These are phyloP conservation scores for Iguana delicatissima DNA, from an alignment of 2,797 vertebrate species.

Conservation along the genomic window DNA sequence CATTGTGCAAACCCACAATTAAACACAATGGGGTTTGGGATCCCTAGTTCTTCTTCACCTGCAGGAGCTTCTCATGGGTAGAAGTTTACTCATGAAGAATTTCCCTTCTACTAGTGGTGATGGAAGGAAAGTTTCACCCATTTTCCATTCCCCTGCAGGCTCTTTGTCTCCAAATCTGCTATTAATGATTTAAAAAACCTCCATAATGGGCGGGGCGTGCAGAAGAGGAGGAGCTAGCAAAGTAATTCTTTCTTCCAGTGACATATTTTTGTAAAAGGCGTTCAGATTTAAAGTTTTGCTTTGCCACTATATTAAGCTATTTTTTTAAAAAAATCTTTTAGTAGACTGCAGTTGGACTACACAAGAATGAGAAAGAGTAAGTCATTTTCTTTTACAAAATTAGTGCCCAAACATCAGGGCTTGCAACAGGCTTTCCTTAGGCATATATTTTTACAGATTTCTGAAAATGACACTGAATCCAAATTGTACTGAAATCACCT, in stretches of 20 bases:
- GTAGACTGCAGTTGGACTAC: background rate
- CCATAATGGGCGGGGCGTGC: too few relatives aligned
- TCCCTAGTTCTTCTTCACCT: background rate
- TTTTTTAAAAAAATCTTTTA: background rate
- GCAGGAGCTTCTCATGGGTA: too few relatives aligned
- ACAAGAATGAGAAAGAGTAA: constrained; percentile 10
- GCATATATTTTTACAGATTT: constrained; percentile 5
- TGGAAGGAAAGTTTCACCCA: background rate
- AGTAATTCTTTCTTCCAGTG: background rate
- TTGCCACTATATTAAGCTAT: background rate
- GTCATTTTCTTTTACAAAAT: constrained; percentile 21
- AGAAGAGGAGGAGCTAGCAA: background rate
- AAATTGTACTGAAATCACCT: constrained; percentile 40
- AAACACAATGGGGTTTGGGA: background rate
- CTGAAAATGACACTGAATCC: constrained; percentile 57
- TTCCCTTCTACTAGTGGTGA: background rate
- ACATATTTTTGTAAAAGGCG: background rate
- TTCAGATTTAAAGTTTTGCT: background rate
- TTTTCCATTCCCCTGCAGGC: background rate
- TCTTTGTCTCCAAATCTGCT: background rate
- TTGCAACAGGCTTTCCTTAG: constrained; percentile 10
- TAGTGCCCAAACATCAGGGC: background rate
- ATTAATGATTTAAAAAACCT: background rate
- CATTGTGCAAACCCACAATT: background rate
- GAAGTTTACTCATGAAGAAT: background rate